Conservation (phyloP, 2,888 invertebrate genomes). For the Laothoe populi region DNA sequence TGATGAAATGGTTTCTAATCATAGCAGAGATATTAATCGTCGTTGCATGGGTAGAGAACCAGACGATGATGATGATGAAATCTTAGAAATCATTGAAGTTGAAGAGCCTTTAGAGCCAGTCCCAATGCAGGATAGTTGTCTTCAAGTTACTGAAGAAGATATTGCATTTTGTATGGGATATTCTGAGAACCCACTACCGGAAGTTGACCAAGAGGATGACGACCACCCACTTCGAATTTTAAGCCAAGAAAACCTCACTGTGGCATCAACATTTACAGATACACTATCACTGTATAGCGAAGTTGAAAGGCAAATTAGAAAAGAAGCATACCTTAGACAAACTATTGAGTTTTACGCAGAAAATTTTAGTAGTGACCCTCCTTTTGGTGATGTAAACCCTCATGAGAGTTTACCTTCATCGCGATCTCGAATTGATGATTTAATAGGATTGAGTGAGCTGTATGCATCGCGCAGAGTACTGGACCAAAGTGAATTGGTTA, state of each 20-base stretch:
- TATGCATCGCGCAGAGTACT: slow-evolving; percentile 91
- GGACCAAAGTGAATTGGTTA: slow-evolving; percentile 87
- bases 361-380: slow-evolving; percentile 71
- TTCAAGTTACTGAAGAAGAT: slow-evolving; percentile 97
- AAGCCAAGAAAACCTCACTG: slow-evolving; percentile 95
- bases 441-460: slow-evolving; percentile 92
- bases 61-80: slow-evolving; percentile 86
- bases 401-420: slow-evolving; percentile 78
- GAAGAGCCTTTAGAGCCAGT: slow-evolving; percentile 93
- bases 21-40: slow-evolving; percentile 80
- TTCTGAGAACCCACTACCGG: slow-evolving; percentile 88
- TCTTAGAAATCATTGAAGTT: slow-evolving; percentile 91
- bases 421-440: slow-evolving; percentile 89
- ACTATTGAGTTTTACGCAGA: slow-evolving; percentile 83
- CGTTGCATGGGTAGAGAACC: slow-evolving; percentile 79
- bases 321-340: slow-evolving; percentile 85
- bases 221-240: slow-evolving; percentile 95
- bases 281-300: slow-evolving; percentile 87
- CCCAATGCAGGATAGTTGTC: slow-evolving; percentile 93
- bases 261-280: slow-evolving; percentile 95
- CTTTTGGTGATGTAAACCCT: slow-evolving; percentile 69
- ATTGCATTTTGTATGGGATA: slow-evolving; percentile 94
- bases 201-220: slow-evolving; percentile 89
- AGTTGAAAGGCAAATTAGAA: slow-evolving; percentile 87
- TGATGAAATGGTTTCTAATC: slow-evolving; percentile 82